Evolutionary conservation across 2,113 vertebrate species (phyloP).

Genomic region (Daubentonia madagascariensis): DNA sequence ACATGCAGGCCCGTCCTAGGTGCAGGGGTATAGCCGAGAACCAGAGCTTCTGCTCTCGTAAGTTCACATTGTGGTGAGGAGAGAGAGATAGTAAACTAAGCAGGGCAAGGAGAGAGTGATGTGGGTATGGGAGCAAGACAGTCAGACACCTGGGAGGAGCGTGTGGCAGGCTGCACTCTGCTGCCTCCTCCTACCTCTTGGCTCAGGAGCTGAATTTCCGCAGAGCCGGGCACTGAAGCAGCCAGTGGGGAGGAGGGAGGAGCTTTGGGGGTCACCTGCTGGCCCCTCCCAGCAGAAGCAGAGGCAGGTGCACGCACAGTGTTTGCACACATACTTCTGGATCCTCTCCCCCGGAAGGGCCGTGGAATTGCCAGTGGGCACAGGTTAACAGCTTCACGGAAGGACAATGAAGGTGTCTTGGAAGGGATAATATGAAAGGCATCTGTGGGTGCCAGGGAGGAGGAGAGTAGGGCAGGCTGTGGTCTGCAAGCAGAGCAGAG

Average conservation of each 20-base stretch:
- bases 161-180: rapidly evolving
- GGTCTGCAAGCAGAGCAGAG: no score
- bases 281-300: not conserved
- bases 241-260: no score
- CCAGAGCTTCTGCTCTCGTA: not conserved
- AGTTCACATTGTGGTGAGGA: not conserved
- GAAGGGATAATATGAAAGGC: not conserved
- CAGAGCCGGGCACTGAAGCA: not conserved
- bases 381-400: no score
- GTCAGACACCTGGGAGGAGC: no score
- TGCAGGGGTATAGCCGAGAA: not conserved
- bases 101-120: not conserved
- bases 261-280: no score
- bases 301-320: not conserved
- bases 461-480: no score
- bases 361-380: no score
- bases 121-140: rapidly evolving
- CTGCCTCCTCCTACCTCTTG: not conserved
- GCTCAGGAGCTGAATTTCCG: not conserved
- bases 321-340: no score
- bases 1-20: no score
- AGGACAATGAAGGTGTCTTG: not conserved
- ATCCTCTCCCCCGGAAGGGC: not conserved
- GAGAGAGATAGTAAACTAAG: not conserved
- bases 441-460: not conserved